Base-by-base conservation (phyloP, 2,113 vertebrate species). In the Callorhinus ursinus region DNA sequence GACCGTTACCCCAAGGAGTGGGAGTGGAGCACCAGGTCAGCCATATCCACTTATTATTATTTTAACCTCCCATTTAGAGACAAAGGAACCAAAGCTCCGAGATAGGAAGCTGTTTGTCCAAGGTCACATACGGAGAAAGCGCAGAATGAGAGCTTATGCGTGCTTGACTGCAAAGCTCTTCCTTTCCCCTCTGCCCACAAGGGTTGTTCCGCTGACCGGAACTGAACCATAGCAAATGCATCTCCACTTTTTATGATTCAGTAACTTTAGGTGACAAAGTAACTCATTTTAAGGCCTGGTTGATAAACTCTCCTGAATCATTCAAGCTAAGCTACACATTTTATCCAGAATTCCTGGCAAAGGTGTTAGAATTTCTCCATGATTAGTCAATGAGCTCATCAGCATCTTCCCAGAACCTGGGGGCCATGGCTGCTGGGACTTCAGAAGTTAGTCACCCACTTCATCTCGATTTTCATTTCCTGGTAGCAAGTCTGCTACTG, bases 301-400 rank as follows among this genome's bases (percentile, higher is more conserved):
- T 88, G 71, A 90, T 83, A 89, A 92, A 95, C 80, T 95, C n/a
- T 77, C 49, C 74, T 19, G 2, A 74, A 72, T 31, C 85, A 63
- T 96, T 96, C 80, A 22, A 51, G 33, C 28, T 76, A 49, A 86
- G 51, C 24, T 90, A 12, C 4, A 18, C 1, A 18, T 92, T 85
- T 97, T 31, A 49, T 19, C 69, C 36, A 55, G 92, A 85, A 94
- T 97, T 97, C 88, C 95, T 57, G 84, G 95, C 88, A 90, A 72
- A 82, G 79, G 76, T 63, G 26, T n/a, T 71, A 16, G 36, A 93
- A 86, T 53, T 24, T 69, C 72, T 88, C 88, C 81, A 55, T 18
- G 42, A 36, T 61, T 88, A 79, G 33, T 46, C 92, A 42, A 31
- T 79, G 61, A 95, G 36, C 24, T 87, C 80, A 74, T 28, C 10